phyloP scores from a whole-genome alignment of 2,113 vertebrate species.

The Numenius arquata region DNA sequence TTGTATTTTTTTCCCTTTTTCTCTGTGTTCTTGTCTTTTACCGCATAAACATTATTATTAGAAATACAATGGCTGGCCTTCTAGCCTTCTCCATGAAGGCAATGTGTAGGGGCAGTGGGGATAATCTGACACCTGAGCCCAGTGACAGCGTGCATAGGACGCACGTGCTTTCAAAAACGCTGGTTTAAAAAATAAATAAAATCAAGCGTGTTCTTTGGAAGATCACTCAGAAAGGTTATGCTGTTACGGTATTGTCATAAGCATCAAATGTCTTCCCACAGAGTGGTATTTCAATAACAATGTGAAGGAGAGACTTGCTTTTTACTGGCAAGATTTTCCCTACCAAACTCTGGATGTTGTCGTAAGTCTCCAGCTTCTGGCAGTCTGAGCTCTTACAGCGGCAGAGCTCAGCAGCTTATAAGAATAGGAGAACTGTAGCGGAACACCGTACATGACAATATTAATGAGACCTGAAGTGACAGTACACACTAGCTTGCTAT shows the following conservation, averaged over 20 bases:
- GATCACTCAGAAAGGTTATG: neutral
- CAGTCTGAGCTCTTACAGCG: neutral
- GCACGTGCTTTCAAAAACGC: neutral
- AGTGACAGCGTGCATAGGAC: neutral
- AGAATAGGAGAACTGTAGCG: neutral
- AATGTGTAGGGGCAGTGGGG: neutral
- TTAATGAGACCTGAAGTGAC: neutral
- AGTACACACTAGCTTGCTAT: neutral
- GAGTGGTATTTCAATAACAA: neutral
- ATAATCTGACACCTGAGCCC: neutral
- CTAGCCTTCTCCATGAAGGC: neutral
- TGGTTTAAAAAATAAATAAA: neutral
- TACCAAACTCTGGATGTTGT: neutral
- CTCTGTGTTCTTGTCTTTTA: neutral
- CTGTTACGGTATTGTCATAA: neutral
- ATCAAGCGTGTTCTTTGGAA: neutral
- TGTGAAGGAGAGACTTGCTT: neutral
- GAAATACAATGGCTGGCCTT: neutral
- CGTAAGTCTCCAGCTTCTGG: neutral
- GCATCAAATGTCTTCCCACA: neutral
- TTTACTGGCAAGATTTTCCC: neutral
- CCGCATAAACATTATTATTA: neutral
- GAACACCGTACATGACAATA: neutral
- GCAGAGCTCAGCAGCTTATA: neutral
- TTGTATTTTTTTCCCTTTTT: neutral